Base-by-base conservation (phyloP, 1,140 invertebrate genomes). In the Tetranychus cinnabarinus region DNA sequence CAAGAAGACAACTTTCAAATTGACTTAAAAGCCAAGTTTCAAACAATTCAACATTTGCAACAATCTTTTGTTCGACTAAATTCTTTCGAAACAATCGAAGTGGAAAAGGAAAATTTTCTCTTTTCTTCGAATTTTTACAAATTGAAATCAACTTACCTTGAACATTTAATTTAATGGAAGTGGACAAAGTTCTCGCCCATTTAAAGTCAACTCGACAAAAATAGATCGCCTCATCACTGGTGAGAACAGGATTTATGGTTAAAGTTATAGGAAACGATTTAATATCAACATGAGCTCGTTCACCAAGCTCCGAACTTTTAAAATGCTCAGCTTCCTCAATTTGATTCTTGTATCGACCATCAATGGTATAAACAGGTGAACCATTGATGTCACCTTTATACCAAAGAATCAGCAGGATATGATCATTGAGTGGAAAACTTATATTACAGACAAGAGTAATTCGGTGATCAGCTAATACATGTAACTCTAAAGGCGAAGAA, bases 401-500 rank as follows among this genome's bases (percentile, higher is more conserved):
- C 85, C 85, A 88, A 67, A 87, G 84, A 66, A 87, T 83, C 62
- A 88, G 77, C 42, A 81, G 79, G 65, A 85, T 80, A 66, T 78
- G 79, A 73, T 87, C 85, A 60, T 79, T 81, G 8, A 10, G 6
- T 12, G 55, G 55, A 31, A 56, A 15, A 5, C 8, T 56, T 56
- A 56, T 56, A 33, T 56, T 56, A 33, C 55, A 56, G 31, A 52
- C 31, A 8, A 52, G 8, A n/a, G 50, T 31, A 8, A 33, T 33
- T 52, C 31, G 7, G 8, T 52, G n/a, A n/a, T n/a, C 50, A 8
- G 31, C 50, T 33, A 52, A 52, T 12, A n/a, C 31, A n/a, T 52
- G 13, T n/a, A 52, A 31, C 50, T 52, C 50, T 52, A n/a, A 31
- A 52, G 39, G 10, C 5, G 39, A 42, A 5, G 39, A 42, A 42